Evolutionary conservation across 30 jellyfish, hydroid and myxozoan species (phyloP).

Genomic region (Cassiopea xamachana): DNA sequence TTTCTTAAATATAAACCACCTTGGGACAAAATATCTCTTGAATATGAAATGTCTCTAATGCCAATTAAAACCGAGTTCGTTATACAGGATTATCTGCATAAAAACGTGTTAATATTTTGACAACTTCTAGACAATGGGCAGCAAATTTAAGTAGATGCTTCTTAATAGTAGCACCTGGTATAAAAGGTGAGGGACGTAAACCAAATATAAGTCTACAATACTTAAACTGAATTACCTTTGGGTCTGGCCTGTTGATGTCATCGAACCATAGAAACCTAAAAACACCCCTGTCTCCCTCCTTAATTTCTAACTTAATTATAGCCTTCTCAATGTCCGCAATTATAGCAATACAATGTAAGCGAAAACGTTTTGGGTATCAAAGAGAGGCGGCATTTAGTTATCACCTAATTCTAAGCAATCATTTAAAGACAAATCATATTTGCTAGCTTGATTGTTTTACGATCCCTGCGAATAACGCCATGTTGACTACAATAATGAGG

Average conservation of each 20-base stretch:
- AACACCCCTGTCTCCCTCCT: slow-evolving; percentile 28
- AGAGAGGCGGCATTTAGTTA: slow-evolving; percentile 35
- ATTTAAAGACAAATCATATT: slow-evolving; percentile 1
- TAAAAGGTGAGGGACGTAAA: slow-evolving; percentile 24
- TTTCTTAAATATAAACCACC: neutral
- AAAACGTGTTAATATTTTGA: neutral
- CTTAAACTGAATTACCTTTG: slow-evolving; percentile 19
- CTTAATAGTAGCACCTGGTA: slow-evolving; percentile 43
- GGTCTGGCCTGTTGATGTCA: neutral
- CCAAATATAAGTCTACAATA: slow-evolving; percentile 32
- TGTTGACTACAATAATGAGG: slow-evolving; percentile 50
- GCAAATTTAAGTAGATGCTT: slow-evolving; percentile 11
- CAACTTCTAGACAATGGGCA: slow-evolving; percentile 15
- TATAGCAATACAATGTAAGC: slow-evolving; percentile 11
- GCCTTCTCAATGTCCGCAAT: slow-evolving; percentile 47
- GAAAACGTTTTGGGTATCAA: slow-evolving; percentile 21
- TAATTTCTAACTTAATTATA: neutral
- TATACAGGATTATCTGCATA: slow-evolving; percentile 25
- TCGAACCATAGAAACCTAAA: slow-evolving; percentile 42
- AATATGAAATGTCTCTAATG: neutral
- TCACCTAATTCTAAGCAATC: slow-evolving; percentile 12
- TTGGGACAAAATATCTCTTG: neutral
- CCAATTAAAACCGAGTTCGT: neutral
- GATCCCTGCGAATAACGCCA: slow-evolving; percentile 22
- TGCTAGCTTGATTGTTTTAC: slow-evolving; percentile 49